Evolutionary conservation across 2,113 vertebrate genomes (phyloP).

Genomic region (Okapia johnstoni): DNA sequence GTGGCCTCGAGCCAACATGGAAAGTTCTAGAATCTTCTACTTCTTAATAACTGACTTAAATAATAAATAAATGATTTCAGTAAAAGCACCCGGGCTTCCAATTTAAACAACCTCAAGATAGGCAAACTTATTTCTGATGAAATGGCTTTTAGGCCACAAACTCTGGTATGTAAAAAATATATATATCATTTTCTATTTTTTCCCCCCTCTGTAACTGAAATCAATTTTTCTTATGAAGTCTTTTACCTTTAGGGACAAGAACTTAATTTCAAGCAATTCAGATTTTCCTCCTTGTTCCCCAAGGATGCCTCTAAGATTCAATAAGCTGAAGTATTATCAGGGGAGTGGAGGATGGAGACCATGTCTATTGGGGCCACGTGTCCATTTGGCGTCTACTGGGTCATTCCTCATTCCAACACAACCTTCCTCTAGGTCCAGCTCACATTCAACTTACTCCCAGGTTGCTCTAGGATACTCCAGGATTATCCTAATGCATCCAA

Average conservation of each 20-base stretch:
- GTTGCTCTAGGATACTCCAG: background rate
- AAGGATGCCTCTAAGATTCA: background rate
- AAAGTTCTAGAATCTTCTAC: background rate
- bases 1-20: background rate
- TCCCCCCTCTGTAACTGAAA: background rate
- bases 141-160: background rate
- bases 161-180: background rate
- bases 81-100: background rate
- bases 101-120: background rate
- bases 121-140: background rate
- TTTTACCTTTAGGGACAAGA: background rate
- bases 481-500: background rate
- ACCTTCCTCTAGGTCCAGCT: background rate
- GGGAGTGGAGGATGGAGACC: too few species aligned
- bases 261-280: background rate
- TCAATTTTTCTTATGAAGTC: background rate
- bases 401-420: background rate
- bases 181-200: background rate
- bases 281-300: background rate
- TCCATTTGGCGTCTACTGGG: background rate
- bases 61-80: background rate
- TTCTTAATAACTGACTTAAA: background rate
- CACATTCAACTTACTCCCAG: background rate
- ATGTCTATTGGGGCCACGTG: rapidly evolving
- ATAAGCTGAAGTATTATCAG: too few species aligned